Conservation (phyloP, 1,140 invertebrate species). For the Danaus melanippus region DNA sequence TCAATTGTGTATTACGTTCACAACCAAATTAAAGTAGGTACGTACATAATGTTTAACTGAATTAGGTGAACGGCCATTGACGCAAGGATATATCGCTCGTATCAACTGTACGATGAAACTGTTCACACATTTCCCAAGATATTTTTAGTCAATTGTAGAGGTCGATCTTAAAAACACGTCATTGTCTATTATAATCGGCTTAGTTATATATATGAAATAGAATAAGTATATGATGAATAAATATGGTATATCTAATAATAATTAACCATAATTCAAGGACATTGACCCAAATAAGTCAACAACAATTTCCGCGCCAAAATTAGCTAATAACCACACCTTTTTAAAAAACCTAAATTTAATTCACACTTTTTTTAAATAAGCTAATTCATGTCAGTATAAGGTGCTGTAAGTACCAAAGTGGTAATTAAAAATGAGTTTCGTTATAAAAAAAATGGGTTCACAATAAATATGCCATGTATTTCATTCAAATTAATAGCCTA, state of each 20-base stretch:
- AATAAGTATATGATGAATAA: no score
- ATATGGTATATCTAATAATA: no score
- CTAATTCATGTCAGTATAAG: no score
- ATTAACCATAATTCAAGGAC: conserved; percentile 20
- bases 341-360: conserved; percentile 14
- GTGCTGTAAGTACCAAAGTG: no score
- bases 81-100: conserved; percentile 19
- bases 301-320: conserved; percentile 42
- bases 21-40: no score
- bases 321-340: conserved; percentile 29
- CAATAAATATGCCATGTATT: no score
- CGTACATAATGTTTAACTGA: background rate
- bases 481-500: no score
- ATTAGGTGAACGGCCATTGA: conserved; percentile 7
- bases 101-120: conserved; percentile 19
- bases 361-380: conserved; percentile 1
- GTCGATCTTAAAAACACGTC: conserved; percentile 19
- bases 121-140: conserved; percentile 23
- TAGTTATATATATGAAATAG: no score
- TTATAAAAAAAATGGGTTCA: no score
- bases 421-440: no score
- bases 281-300: conserved; percentile 38
- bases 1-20: no score
- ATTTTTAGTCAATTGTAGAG: conserved; percentile 22
- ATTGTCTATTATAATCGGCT: conserved; percentile 21